Percentiles rank a stretch among this genome's conserved stretches.
phyloP scores from a whole-genome alignment of 2,888 invertebrate species.

The Cheilosia grossa region DNA sequence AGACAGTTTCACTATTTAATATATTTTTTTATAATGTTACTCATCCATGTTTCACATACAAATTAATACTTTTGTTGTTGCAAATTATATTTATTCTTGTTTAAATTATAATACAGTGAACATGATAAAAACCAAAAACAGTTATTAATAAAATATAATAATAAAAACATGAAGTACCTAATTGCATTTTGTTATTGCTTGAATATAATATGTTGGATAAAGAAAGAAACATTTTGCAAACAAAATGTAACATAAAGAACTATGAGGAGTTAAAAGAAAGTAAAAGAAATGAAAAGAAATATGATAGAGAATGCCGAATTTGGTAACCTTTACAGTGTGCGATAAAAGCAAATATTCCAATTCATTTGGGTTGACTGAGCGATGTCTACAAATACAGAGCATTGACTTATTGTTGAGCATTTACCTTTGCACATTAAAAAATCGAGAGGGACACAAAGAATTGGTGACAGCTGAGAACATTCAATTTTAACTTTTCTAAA shows the following conservation, averaged over 20 bases:
- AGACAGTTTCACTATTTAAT: constrained; percentile 29
- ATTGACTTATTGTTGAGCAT: too few relatives aligned
- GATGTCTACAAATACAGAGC: too few relatives aligned
- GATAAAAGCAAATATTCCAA: neutral
- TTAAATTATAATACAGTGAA: constrained; percentile 43
- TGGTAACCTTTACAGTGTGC: neutral
- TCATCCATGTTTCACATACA: constrained; percentile 49
- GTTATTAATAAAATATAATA: neutral
- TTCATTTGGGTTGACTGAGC: too few relatives aligned
- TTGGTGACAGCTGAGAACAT: too few relatives aligned
- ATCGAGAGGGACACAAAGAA: too few relatives aligned
- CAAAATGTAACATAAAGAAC: too few relatives aligned
- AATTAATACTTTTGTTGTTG: constrained; percentile 67
- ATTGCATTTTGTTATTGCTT: neutral
- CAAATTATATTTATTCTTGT: constrained; percentile 29
- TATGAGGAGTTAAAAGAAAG: neutral
- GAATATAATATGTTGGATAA: constrained; percentile 7
- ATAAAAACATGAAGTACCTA: neutral
- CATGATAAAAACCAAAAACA: neutral
- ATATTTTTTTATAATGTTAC: constrained; percentile 13
- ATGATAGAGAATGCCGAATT: neutral
- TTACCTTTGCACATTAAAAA: too few relatives aligned
- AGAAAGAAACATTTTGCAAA: too few relatives aligned
- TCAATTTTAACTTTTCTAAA: too few relatives aligned
- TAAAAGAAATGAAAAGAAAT: neutral